Evolutionary conservation across 1,140 invertebrate species (phyloP).

Genomic region (Drosophila orosa): DNA sequence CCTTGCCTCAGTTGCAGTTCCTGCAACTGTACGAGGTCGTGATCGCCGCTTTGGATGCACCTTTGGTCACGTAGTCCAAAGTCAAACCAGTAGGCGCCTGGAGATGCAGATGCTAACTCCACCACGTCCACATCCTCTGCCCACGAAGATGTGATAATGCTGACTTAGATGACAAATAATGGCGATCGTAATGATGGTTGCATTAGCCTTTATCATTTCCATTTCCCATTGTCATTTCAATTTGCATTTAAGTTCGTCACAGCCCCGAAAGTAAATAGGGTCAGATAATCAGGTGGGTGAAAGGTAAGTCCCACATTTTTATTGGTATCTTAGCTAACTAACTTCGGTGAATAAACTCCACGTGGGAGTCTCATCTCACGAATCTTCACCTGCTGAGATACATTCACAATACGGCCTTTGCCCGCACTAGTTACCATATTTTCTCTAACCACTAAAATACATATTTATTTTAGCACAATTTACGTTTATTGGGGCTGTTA

Average conservation of each 20-base stretch:
- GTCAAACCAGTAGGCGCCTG: constrained; percentile 57
- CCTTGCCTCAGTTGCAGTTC: constrained; percentile 47
- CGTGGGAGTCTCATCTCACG: constrained; percentile 2
- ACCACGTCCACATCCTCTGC: constrained; percentile 6
- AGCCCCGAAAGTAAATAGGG: constrained; percentile 25
- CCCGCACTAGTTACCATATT: constrained; percentile 1
- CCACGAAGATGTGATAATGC: background rate
- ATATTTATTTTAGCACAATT: constrained; percentile 24
- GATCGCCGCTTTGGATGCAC: constrained; percentile 14
- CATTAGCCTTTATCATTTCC: constrained; percentile 25
- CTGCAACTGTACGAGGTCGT: constrained; percentile 32
- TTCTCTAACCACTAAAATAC: background rate
- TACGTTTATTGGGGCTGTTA: background rate
- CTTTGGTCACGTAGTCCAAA: constrained; percentile 68
- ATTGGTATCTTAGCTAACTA: constrained; percentile 2
- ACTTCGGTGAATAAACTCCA: background rate
- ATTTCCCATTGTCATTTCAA: constrained; percentile 41
- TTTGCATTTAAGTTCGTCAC: constrained; percentile 36
- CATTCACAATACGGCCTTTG: background rate
- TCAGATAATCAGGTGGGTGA: constrained; percentile 17
- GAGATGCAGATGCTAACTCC: constrained; percentile 14
- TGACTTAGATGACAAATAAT: constrained; percentile 9
- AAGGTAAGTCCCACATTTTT: background rate
- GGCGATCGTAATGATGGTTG: constrained; percentile 6
- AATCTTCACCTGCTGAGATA: background rate